These are phyloP conservation scores for Conchocele bisecta DNA, from an alignment of 2,888 invertebrate genomes.

Conservation along the genomic window DNA sequence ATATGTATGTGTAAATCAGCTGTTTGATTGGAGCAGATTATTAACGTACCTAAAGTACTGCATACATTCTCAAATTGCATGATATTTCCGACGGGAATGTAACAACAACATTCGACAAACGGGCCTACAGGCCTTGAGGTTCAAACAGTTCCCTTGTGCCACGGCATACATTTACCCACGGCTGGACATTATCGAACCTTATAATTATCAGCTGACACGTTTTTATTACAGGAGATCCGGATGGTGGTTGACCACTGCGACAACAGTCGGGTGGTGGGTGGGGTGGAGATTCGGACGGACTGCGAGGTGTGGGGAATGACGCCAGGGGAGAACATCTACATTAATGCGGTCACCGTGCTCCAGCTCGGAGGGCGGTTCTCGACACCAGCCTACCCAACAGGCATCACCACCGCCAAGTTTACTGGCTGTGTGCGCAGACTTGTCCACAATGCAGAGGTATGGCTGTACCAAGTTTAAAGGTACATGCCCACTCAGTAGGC, in stretches of 20 bases:
- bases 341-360: slow-evolving; percentile 96
- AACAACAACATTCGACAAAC: too few species aligned
- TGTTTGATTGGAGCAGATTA: too few species aligned
- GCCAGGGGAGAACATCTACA: slow-evolving; percentile 96
- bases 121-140: too few species aligned
- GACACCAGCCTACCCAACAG: slow-evolving; percentile 52
- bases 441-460: slow-evolving; percentile 92
- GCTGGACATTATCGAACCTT: too few species aligned
- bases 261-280: slow-evolving; percentile 88
- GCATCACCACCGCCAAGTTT: slow-evolving; percentile 87
- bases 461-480: slow-evolving; percentile 9
- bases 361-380: slow-evolving; percentile 92
- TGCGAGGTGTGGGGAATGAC: slow-evolving; percentile 95
- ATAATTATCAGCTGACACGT: too few species aligned
- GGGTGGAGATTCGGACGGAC: slow-evolving; percentile 94
- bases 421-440: slow-evolving; percentile 98
- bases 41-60: too few species aligned
- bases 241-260: slow-evolving; percentile 92
- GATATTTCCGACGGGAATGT: too few species aligned
- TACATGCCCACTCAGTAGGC: too few species aligned
- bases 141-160: too few species aligned
- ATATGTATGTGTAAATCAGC: too few species aligned
- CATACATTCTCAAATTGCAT: too few species aligned
- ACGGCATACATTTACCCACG: too few species aligned
- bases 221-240: slow-evolving; percentile 50